Base-by-base conservation (phyloP, 2,888 invertebrate species). In the Pyrrhia umbra region DNA sequence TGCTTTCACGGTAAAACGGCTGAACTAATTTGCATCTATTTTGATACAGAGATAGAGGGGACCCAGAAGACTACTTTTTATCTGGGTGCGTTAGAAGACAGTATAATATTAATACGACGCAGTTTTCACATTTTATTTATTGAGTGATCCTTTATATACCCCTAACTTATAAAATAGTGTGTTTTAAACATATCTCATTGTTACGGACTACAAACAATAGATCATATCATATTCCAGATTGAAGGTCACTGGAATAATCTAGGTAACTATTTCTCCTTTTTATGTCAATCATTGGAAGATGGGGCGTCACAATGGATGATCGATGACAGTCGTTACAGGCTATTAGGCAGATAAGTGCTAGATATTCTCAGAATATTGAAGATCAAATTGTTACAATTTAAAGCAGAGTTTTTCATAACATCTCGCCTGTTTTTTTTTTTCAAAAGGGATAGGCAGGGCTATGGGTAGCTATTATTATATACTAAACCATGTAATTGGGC, bases 341-440 rank as follows among this genome's bases (percentile, higher is more conserved):
- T 45, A 13, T 23, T 13, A 25, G 6, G 37, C 18, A 43, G 27
- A 25, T 21, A 66, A 23, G 23, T 30, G 9, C 8, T 18, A 15
- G 18, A 25, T 55, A 56, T 72, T 46, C 51, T 20, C 18, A 72
- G 51, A 72, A 68, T 64, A 56, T 52, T 72, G 50, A 57, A 4
- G 34, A 34, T 34, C n/a, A 5, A 13, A 30, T 3, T 5, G 2
- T 9, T 30, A 10, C 13, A 30, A 9, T 30, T 10, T 9, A 10
- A 3, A 13, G 30, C 30, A 10, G 3, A 2, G 13, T 2, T 27
- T 27, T 27, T 27, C 10, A 1, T 27, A 27, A 27, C 10, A 27
- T 10, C 2, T 10, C 2, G 27, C 27, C 27, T 2, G 9, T 27
- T 2, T 27, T 30, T 2, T 13, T 30, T 10, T 13, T 6, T 0